Conservation (phyloP, 1,140 invertebrate species). For the Calliopsis andreniformis region DNA sequence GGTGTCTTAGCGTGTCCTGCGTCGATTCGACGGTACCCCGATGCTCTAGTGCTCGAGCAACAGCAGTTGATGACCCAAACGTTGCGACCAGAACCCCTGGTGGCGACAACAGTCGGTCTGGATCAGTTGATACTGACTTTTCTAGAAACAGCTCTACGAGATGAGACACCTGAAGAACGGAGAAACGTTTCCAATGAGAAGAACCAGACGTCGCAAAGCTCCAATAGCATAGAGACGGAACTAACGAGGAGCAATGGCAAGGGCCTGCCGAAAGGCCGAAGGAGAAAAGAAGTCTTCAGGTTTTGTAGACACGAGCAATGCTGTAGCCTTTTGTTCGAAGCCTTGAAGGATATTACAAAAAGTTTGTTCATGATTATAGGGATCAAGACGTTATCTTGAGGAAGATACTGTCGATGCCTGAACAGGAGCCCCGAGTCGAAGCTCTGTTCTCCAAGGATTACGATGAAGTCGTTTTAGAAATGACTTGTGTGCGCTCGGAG, state of each 20-base stretch:
- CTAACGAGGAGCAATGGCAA: slow-evolving; percentile 52
- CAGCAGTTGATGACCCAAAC: slow-evolving; percentile 31
- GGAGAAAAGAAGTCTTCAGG: slow-evolving; percentile 66
- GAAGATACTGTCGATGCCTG: slow-evolving; percentile 62
- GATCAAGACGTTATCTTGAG: slow-evolving; percentile 42
- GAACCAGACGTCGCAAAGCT: slow-evolving; percentile 30
- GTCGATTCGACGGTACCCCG: slow-evolving; percentile 39
- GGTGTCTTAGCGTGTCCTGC: slow-evolving; percentile 73
- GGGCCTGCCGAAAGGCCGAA: slow-evolving; percentile 22
- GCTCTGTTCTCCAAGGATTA: background rate
- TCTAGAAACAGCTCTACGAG: slow-evolving; percentile 67
- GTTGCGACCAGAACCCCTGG: slow-evolving; percentile 29
- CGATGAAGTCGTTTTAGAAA: slow-evolving; percentile 18
- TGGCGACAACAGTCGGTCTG: slow-evolving; percentile 41
- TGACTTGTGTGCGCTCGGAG: slow-evolving; percentile 87
- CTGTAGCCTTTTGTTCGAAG: slow-evolving; percentile 25
- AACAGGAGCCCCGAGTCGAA: slow-evolving; percentile 1
- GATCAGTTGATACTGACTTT: slow-evolving; percentile 74
- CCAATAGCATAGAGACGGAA: slow-evolving; percentile 52
- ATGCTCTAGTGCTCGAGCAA: slow-evolving; percentile 41
- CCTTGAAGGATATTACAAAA: slow-evolving; percentile 65
- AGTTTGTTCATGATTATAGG: slow-evolving; percentile 44
- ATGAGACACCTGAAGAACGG: slow-evolving; percentile 50
- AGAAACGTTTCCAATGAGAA: slow-evolving; percentile 21
- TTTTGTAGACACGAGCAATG: slow-evolving; percentile 68